These are phyloP conservation scores for Phocoena phocoena DNA, from an alignment of 2,113 vertebrate species.

Conservation along the genomic window DNA sequence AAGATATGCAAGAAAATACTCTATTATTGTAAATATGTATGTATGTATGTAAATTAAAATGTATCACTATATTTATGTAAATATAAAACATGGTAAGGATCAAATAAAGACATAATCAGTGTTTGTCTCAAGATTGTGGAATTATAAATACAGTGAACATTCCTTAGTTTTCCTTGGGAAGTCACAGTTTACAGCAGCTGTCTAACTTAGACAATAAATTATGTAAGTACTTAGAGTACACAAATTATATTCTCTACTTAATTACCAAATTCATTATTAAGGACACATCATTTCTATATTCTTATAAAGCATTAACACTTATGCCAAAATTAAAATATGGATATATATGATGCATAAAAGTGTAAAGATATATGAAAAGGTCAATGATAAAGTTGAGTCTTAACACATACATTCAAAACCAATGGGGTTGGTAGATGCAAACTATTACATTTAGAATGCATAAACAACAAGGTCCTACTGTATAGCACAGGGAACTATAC, in stretches of 20 bases:
- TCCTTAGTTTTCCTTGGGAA: not conserved
- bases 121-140: not conserved
- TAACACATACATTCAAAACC: not conserved
- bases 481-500: not conserved
- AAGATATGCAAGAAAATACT: not conserved
- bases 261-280: not conserved
- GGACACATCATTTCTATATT: not conserved
- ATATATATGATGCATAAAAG: not conserved
- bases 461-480: not conserved
- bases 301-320: not conserved
- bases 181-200: not conserved
- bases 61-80: not conserved
- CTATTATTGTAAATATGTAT: not conserved
- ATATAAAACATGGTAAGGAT: not conserved
- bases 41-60: not conserved
- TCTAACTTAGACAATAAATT: not conserved
- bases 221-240: not conserved
- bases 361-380: not conserved
- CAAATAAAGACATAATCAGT: not conserved
- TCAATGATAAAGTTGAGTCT: not conserved
- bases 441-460: not conserved
- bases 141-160: conserved; percentile 20
- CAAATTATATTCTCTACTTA: not conserved
- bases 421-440: not conserved
- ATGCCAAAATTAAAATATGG: not conserved